Conservation (phyloP, 2,888 invertebrate genomes). For the Mantis religiosa region DNA sequence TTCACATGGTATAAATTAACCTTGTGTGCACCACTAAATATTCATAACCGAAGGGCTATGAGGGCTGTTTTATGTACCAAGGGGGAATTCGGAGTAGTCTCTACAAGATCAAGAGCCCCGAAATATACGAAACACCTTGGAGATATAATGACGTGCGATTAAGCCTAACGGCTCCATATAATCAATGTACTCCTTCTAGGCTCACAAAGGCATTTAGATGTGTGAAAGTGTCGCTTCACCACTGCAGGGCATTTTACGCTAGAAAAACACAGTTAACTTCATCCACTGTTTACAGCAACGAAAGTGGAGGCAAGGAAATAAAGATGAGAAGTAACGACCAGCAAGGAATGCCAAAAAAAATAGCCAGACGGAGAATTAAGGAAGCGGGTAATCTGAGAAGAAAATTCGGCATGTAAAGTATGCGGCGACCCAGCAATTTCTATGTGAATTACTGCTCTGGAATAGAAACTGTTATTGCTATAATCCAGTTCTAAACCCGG, state of each 20-base stretch:
- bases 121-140: background rate
- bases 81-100: background rate
- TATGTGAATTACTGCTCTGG: background rate
- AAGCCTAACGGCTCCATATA: background rate
- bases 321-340: background rate
- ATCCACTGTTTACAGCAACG: background rate
- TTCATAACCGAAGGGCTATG: background rate
- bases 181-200: background rate
- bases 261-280: background rate
- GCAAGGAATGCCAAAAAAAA: background rate
- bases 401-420: background rate
- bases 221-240: slow-evolving; percentile 6
- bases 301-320: background rate
- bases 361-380: background rate
- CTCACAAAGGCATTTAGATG: background rate
- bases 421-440: background rate
- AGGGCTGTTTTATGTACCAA: background rate
- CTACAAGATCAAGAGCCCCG: background rate
- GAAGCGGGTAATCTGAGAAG: background rate
- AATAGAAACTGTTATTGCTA: background rate
- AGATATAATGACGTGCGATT: background rate
- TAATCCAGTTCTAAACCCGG: background rate
- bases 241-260: slow-evolving; percentile 9
- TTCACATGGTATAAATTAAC: background rate
- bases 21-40: background rate